These are phyloP conservation scores for Aurelia sp. DNA, from an alignment of 30 jellyfish, hydroid and myxozoan species.

Conservation along the genomic window DNA sequence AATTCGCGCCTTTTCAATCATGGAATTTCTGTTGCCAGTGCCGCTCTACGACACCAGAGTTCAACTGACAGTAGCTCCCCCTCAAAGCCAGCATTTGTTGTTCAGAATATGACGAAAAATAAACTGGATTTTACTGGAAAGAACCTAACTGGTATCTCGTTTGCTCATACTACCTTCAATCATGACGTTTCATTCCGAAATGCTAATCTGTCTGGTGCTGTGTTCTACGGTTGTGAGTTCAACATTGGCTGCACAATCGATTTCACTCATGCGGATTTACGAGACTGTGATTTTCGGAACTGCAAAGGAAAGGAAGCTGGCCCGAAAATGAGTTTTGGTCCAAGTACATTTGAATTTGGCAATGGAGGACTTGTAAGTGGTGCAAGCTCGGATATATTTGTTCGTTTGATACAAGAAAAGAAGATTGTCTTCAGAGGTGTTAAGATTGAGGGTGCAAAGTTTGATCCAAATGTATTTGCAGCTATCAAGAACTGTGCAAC, in stretches of 20 bases:
- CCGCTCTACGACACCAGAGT: constrained; percentile 56
- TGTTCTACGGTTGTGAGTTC: constrained; percentile 87
- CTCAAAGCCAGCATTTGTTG: constrained; percentile 55
- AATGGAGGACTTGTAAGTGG: constrained; percentile 92
- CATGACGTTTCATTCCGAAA: constrained; percentile 76
- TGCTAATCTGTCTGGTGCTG: constrained; percentile 71
- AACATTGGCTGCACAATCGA: constrained; percentile 70
- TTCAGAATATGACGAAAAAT: constrained; percentile 79
- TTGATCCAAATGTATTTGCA: constrained; percentile 79
- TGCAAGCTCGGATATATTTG: constrained; percentile 81
- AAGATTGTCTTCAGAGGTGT: constrained; percentile 77
- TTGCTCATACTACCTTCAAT: constrained; percentile 85
- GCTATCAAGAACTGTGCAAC: constrained; percentile 33
- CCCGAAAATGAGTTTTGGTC: constrained; percentile 85
- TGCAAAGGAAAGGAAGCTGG: constrained; percentile 94
- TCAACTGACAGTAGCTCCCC: constrained; percentile 24
- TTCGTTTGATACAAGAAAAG: constrained; percentile 59
- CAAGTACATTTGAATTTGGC: constrained; percentile 80
- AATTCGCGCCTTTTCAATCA: constrained; percentile 48
- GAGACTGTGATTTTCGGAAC: constrained; percentile 87
- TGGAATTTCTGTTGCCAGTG: constrained; percentile 70
- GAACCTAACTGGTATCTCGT: constrained; percentile 63
- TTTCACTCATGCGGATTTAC: constrained; percentile 78
- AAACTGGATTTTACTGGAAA: constrained; percentile 77
- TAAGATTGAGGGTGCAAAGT: constrained; percentile 77